These are phyloP conservation scores for Macrotrachela quadricornifera DNA, from an alignment of 1,140 invertebrate genomes.

Conservation along the genomic window DNA sequence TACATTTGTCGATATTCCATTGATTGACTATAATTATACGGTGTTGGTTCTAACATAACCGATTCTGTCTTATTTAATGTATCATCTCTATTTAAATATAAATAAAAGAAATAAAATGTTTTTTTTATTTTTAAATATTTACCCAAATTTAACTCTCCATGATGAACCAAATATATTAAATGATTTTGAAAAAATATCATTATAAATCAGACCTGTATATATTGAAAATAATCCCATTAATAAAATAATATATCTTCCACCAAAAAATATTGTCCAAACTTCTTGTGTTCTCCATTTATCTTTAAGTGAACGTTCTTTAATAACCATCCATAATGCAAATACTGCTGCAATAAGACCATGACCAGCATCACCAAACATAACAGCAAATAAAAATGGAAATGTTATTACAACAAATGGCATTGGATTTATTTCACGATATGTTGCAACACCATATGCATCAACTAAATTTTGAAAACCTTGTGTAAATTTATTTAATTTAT, in stretches of 20 bases:
- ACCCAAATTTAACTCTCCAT: conserved; percentile 43
- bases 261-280: conserved; percentile 79
- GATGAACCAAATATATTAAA: conserved; percentile 73
- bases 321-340: conserved; percentile 40
- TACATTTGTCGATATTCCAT: conserved; percentile 1
- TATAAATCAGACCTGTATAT: conserved; percentile 91
- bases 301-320: conserved; percentile 31
- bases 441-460: conserved; percentile 80
- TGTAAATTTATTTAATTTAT: conserved; percentile 84
- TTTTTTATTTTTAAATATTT: conserved; percentile 7
- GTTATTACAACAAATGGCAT: conserved; percentile 81
- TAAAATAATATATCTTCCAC: conserved; percentile 88
- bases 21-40: background rate
- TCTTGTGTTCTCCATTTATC: conserved; percentile 24
- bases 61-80: background rate
- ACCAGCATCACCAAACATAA: conserved; percentile 92
- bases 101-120: too few relatives aligned
- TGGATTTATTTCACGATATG: conserved; percentile 84
- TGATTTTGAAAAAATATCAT: conserved; percentile 86
- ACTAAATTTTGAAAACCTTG: conserved; percentile 80
- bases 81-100: too few relatives aligned
- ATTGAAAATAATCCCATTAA: conserved; percentile 91
- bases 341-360: conserved; percentile 51
- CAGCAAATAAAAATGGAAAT: conserved; percentile 87
- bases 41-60: conserved; percentile 1